These are phyloP conservation scores for Ophion obscuratus DNA, from an alignment of 2,888 invertebrate genomes.

Conservation along the genomic window DNA sequence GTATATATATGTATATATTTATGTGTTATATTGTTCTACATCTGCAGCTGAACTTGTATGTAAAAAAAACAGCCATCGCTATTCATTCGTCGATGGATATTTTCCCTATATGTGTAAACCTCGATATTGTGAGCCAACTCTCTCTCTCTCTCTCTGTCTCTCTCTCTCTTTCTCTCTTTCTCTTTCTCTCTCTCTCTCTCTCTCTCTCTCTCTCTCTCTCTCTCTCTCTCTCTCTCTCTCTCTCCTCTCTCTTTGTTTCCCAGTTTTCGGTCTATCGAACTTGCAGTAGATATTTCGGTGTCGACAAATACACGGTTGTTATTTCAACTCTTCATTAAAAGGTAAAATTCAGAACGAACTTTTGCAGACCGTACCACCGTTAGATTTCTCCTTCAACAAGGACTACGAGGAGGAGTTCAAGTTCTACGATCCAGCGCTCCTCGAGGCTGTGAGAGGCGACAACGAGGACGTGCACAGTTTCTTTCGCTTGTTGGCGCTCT, in stretches of 20 bases:
- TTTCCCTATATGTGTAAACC: constrained; percentile 20
- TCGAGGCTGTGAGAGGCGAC: constrained; percentile 92
- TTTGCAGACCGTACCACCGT: constrained; percentile 89
- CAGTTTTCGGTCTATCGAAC: background rate
- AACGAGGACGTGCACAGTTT: constrained; percentile 93
- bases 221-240: background rate
- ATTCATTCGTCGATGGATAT: constrained; percentile 25
- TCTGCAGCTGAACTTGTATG: constrained; percentile 35
- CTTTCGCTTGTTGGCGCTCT: constrained; percentile 96
- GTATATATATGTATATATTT: background rate
- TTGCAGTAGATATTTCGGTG: background rate
- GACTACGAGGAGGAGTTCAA: constrained; percentile 96
- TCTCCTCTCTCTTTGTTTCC: background rate
- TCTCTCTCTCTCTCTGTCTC: background rate
- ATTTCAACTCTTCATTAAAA: constrained; percentile 1
- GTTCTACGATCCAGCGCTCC: constrained; percentile 95
- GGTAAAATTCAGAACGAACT: constrained; percentile 5
- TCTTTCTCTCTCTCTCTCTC: background rate
- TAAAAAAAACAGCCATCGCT: constrained; percentile 8
- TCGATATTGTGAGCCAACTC: constrained; percentile 16
- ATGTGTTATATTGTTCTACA: constrained; percentile 24
- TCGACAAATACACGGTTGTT: background rate
- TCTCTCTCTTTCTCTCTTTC: background rate
- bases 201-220: background rate
- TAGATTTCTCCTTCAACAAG: constrained; percentile 98